phyloP scores from a whole-genome alignment of 2,113 vertebrate genomes.

The Neogale vison region DNA sequence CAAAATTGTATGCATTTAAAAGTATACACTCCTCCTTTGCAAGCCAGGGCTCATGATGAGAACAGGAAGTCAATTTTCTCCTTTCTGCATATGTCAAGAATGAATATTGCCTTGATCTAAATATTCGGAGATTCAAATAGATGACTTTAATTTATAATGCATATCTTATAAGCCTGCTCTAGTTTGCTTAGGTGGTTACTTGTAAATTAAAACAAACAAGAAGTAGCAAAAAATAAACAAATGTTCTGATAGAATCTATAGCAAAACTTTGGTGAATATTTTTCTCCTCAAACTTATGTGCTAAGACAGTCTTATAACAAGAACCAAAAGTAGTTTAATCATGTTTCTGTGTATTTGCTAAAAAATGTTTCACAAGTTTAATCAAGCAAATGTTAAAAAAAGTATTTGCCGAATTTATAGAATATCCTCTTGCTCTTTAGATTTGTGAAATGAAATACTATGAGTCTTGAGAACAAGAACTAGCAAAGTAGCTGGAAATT shows the following conservation, averaged over 20 bases:
- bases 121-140: slow-evolving; percentile 72
- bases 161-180: slow-evolving; percentile 58
- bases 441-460: too few species aligned
- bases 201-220: slow-evolving; percentile 70
- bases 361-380: neutral
- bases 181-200: slow-evolving; percentile 56
- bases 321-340: slow-evolving; percentile 35
- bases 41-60: slow-evolving; percentile 41
- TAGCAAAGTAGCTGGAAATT: neutral
- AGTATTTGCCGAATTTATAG: neutral
- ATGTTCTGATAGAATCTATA: slow-evolving; percentile 34
- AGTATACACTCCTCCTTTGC: slow-evolving; percentile 45
- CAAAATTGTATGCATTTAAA: slow-evolving; percentile 66
- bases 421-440: neutral
- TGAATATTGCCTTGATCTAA: slow-evolving; percentile 62
- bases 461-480: neutral
- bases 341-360: slow-evolving; percentile 58
- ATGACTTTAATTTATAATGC: slow-evolving; percentile 72
- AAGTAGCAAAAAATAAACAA: slow-evolving; percentile 58
- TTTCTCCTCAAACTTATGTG: slow-evolving; percentile 50
- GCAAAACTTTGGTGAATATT: slow-evolving; percentile 66
- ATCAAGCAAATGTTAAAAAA: neutral
- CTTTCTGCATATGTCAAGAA: slow-evolving; percentile 69
- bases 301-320: slow-evolving; percentile 62
- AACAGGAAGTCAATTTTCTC: slow-evolving; percentile 68